Base-by-base conservation (phyloP, 2,113 vertebrate genomes). In the Origma solitaria region DNA sequence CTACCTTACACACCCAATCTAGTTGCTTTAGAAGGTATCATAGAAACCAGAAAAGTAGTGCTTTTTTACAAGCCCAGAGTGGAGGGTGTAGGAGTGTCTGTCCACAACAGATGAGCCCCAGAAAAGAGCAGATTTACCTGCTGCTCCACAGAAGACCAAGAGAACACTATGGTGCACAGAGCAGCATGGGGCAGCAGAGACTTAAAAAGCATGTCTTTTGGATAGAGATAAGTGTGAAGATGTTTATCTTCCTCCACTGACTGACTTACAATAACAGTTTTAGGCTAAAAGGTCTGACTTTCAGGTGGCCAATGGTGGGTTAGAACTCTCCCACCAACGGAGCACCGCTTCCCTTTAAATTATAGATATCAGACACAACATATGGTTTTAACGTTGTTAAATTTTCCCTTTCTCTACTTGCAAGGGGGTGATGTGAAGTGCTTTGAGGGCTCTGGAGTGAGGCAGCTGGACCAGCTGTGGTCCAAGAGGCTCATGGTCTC, bases 271-370 rank as follows among this genome's bases (percentile, higher is more conserved):
- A 33, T 13, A 81, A 42, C 35, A 64, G 17, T 6, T 40, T 71
- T 54, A 71, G 11, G 11, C 11, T 47, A 35, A 84, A 42, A 91
- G 16, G 21, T 66, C 22, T 70, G n/a, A 45, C 42, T 86, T 82
- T 35, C 38, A 54, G 7, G 11, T 54, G 30, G 16, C 10, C 83
- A 45, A 57, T 0, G 2, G 3, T 35, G 16, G 1, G 0, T 35
- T 68, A 89, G 24, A 70, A 33, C 21, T 65, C 17, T 83, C n/a
- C 11, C 42, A 92, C 38, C 38, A 50, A 75, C 70, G 54, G 4
- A 81, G 2, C 30, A 47, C 3, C 19, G 18, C 28, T 66, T 56
- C 27, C 24, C 17, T 68, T 86, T 42, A 84, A 84, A 71, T 66
- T 86, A 35, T 1, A 75, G 40, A 10, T 87, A 79, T 51, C 17